Percentiles rank a stretch among this genome's conserved stretches.
phyloP scores from a whole-genome alignment of 2,797 vertebrate genomes.

The Pipistrellus nathusii region DNA sequence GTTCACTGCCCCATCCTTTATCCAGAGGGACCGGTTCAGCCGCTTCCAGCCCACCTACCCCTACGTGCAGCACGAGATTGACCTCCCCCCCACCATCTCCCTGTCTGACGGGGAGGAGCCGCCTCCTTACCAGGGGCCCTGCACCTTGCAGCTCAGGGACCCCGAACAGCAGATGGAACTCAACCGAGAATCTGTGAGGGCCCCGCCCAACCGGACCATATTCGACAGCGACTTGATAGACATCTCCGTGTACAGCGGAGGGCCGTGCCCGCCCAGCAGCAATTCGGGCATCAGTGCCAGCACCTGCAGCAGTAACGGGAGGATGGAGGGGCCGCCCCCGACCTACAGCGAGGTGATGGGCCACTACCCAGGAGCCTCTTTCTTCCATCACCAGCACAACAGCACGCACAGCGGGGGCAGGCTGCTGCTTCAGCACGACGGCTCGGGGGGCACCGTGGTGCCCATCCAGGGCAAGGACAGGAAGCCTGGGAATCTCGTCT shows the following conservation, averaged over 20 bases:
- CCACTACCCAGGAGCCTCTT: conserved; percentile 93
- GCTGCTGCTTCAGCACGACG: conserved; percentile 92
- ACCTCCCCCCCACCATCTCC: conserved; percentile 94
- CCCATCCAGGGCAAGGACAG: conserved; percentile 93
- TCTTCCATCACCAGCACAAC: conserved; percentile 98
- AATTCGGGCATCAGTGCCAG: conserved; percentile 96
- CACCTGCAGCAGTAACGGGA: conserved; percentile 94
- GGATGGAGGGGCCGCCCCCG: conserved; percentile 96
- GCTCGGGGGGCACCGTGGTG: conserved; percentile 94
- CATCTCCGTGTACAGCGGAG: conserved; percentile 89
- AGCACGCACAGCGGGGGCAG: conserved; percentile 91
- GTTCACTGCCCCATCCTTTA: conserved; percentile 90
- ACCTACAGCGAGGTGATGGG: conserved; percentile 98
- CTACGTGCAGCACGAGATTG: conserved; percentile 93
- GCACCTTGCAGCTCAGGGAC: conserved; percentile 92
- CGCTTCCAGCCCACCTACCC: conserved; percentile 95
- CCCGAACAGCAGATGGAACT: conserved; percentile 95
- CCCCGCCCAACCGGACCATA: conserved; percentile 91
- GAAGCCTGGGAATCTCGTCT: conserved; percentile 94
- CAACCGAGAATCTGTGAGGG: conserved; percentile 91
- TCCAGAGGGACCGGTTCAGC: conserved; percentile 92
- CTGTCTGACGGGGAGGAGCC: conserved; percentile 94
- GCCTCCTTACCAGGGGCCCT: conserved; percentile 93
- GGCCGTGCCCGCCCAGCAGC: conserved; percentile 97
- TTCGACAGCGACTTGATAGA: conserved; percentile 91